Evolutionary conservation across 1,140 invertebrate genomes (phyloP), one percentile per base, ranked within the genome.

Genomic region (Cepaea nemoralis): DNA sequence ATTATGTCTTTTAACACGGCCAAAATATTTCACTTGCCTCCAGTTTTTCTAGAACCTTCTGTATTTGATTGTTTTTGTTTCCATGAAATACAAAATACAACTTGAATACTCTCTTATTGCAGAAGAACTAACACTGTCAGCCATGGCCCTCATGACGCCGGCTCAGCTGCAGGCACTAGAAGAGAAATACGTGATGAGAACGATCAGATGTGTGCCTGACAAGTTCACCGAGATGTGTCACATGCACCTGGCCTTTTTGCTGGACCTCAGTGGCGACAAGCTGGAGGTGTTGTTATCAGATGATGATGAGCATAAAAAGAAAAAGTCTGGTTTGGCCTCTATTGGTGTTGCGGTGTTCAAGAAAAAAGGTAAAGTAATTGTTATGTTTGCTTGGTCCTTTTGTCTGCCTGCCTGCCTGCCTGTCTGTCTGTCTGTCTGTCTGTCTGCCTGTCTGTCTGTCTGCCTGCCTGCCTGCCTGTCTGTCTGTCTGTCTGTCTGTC

Each of bases 161-260:
- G 50, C 24, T 10, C 77, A 79, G 39, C 66, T 42, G 22, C 40
- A 42, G 22, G 27, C 39, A 14, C 16, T 69, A 39, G 77, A 79
- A 35, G 77, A 79, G 2, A 79, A 79, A 48, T 79, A 79, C 24
- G 40, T 79, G n/a, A 33, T 24, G 1, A 33, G 77, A 27, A 79
- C 66, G 42, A 39, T 50, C 2, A 79, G 39, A 42, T 69, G 66
- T 69, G 66, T 79, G 59, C 77, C 77, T 1, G 77, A 79, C 3
- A 79, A 79, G 35, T 79, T 79, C 66, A 37, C 10, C 6, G 63
- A 69, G 19, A 14, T 79, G 59, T 79, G 77, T 42, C 59, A 79
- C 37, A 79, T 79, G 77, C 77, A 79, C 24, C 77, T 79, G 42
- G 77, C 77, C 10, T 79, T 79, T 42, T 24, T 79, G 16, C 48